Conservation (phyloP, 2,113 vertebrate genomes). For the Bothrops jararaca region DNA sequence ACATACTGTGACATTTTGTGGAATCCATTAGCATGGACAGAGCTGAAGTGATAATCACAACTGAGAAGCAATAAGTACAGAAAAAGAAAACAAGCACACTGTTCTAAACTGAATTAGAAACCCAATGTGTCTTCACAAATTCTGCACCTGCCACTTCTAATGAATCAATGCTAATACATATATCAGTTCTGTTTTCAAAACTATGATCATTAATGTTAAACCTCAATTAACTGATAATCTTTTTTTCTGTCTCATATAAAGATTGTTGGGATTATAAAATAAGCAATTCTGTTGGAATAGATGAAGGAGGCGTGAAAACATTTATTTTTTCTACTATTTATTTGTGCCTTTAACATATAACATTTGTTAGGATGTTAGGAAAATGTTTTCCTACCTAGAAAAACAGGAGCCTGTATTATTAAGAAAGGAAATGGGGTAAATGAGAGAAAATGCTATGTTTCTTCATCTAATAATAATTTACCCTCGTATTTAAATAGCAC, state of each 20-base stretch:
- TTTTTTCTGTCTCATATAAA: not conserved
- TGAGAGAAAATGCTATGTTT: conserved; percentile 30
- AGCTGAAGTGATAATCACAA: not conserved
- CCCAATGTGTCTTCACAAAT: not conserved
- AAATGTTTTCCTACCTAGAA: conserved; percentile 5
- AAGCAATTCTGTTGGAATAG: not conserved
- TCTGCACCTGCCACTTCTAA: not conserved
- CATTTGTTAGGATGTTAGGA: conserved; percentile 1
- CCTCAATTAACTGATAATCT: not conserved
- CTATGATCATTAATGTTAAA: not conserved
- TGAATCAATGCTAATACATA: not conserved
- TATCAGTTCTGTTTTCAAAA: not conserved
- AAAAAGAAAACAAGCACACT: not conserved
- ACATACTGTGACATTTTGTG: not conserved
- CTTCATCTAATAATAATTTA: conserved; percentile 32
- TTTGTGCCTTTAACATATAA: not conserved
- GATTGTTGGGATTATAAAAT: not conserved
- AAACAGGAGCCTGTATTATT: not conserved
- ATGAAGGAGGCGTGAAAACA: not conserved
- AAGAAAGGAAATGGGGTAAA: conserved; percentile 19
- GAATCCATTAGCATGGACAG: conserved; percentile 13
- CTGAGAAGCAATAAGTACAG: not conserved
- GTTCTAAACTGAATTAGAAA: not conserved
- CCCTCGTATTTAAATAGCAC: conserved; percentile 43
- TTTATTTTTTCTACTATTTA: not conserved